Evolutionary conservation across 53 echinoderm and acorn worm species (phyloP).

Genomic region (Paracentrotus lividus): DNA sequence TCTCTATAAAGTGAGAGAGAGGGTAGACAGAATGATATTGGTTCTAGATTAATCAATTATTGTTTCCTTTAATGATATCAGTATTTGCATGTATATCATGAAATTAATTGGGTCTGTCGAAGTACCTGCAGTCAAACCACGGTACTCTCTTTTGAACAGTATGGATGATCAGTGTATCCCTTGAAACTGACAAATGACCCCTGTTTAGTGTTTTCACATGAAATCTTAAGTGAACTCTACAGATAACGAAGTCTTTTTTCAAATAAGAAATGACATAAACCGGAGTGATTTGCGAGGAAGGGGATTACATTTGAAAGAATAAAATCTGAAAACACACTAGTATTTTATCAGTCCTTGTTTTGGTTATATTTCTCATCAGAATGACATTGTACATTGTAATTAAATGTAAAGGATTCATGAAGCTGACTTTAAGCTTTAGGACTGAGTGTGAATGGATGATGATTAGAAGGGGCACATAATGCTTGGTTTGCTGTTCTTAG

Average conservation of each 20-base stretch:
- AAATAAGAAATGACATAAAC: background rate
- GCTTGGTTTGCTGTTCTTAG: conserved; percentile 15
- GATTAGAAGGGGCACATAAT: conserved; percentile 29
- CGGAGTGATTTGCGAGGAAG: background rate
- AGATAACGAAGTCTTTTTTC: background rate
- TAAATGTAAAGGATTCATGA: background rate
- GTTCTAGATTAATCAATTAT: background rate
- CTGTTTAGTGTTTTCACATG: background rate
- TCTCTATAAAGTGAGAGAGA: background rate
- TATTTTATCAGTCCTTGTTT: background rate
- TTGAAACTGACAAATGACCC: background rate
- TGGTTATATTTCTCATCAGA: background rate
- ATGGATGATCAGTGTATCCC: background rate
- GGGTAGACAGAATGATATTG: background rate
- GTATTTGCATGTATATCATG: background rate
- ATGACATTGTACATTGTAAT: background rate
- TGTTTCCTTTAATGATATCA: background rate
- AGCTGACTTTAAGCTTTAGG: background rate
- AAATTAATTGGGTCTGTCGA: background rate
- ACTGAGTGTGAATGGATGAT: background rate
- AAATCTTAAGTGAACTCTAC: background rate
- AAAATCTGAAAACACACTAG: background rate
- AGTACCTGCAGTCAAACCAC: background rate
- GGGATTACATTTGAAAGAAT: background rate
- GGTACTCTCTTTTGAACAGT: background rate